These are phyloP conservation scores for Dasyornis broadbenti DNA, from an alignment of 2,113 vertebrate species.

Conservation along the genomic window DNA sequence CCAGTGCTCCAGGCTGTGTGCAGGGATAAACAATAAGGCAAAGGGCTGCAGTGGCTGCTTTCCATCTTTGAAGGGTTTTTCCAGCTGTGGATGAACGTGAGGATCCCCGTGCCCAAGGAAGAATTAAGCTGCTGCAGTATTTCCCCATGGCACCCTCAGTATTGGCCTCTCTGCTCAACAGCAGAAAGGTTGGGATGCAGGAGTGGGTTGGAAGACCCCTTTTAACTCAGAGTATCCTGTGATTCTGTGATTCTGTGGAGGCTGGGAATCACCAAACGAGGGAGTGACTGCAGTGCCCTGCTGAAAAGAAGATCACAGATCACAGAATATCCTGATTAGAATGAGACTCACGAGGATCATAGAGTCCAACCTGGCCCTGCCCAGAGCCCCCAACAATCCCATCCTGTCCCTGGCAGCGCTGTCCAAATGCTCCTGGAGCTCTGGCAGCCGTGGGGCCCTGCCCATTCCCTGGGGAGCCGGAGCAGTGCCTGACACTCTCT, in stretches of 20 bases:
- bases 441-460: neutral
- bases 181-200: neutral
- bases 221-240: neutral
- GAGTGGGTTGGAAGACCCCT: neutral
- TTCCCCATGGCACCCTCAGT: fast-evolving
- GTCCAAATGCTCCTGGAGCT: neutral
- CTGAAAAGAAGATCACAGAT: neutral
- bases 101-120: neutral
- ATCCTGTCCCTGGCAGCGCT: fast-evolving
- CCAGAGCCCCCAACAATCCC: neutral
- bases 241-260: neutral
- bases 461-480: neutral
- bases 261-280: fast-evolving
- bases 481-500: neutral
- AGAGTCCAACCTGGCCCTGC: fast-evolving
- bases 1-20: neutral
- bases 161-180: neutral
- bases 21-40: neutral
- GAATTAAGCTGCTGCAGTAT: neutral
- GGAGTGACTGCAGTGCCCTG: fast-evolving
- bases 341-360: fast-evolving
- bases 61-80: neutral
- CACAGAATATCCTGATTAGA: neutral
- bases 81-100: neutral
- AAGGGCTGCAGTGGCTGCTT: neutral